Base-by-base conservation (phyloP, 2,113 vertebrate species). In the Martes martes region DNA sequence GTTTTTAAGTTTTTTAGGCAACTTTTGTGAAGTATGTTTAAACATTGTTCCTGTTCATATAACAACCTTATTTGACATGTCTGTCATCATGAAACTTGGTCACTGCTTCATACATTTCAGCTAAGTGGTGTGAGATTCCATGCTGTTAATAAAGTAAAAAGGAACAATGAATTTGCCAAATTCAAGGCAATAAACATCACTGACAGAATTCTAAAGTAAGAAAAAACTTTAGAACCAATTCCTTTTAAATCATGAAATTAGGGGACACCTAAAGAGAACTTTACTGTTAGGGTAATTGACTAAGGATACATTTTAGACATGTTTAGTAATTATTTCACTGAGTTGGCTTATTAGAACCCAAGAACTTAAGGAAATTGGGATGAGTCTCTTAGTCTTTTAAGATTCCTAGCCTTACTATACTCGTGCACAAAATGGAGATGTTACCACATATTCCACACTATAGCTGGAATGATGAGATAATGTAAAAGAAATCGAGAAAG, bases 381-480 rank as follows among this genome's bases (percentile, higher is more conserved):
- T 36, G 21, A 96, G 67, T 63, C 55, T 67, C 39, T 76, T 33
- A 71, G 55, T 80, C 78, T 84, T 91, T 24, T 79, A 63, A 96
- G 52, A 95, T 55, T 94, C 59, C 26, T 92, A 96, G 23, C n/a
- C 47, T 11, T 86, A 88, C 21, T 97, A 63, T 86, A 90, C 78
- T 67, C 81, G 11, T 80, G 76, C 50, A 97, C 21, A 97, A 94
- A 71, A 97, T 61, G 65, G 0, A 19, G 10, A 85, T 24, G 63
- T 97, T 98, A 98, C 96, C 96, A 73, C 39, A 88, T n/a, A 8
- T 83, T 87, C 47, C 50, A 71, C 42, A 85, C 9, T 57, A 71
- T 85, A 98, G 95, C 89, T 98, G 94, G 88, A 93, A 98, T 84
- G 45, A 26, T 33, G 93, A 97, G 96, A 98, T 98, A 98, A 98